Evolutionary conservation across 2,113 vertebrate species (phyloP).

Genomic region (Serilophus lunatus): DNA sequence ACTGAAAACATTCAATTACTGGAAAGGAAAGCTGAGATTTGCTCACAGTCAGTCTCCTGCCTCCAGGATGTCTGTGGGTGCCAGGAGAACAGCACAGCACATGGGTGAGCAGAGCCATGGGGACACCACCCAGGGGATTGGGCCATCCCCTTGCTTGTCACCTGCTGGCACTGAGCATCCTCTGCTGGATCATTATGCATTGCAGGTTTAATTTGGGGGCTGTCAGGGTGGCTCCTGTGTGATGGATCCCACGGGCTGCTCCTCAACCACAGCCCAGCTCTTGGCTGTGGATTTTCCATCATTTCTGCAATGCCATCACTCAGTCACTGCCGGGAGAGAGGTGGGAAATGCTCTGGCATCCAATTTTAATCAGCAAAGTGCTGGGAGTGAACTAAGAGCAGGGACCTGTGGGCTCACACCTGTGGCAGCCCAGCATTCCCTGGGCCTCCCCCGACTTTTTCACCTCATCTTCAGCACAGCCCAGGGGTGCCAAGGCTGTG

Average conservation of each 20-base stretch:
- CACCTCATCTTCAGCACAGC: not conserved
- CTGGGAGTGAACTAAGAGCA: not conserved
- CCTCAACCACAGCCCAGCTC: not conserved
- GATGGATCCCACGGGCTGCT: not conserved
- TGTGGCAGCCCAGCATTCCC: accelerated
- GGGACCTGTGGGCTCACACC: accelerated
- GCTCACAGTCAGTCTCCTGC: not conserved
- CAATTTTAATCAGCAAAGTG: not conserved
- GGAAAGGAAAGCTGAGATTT: not conserved
- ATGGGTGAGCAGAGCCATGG: accelerated
- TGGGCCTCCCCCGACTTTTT: not conserved
- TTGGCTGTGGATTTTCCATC: not conserved
- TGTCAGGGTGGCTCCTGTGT: not conserved
- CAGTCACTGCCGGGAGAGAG: accelerated
- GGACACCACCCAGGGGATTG: not conserved
- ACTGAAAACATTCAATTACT: not conserved
- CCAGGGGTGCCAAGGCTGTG: not conserved
- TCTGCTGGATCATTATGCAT: not conserved
- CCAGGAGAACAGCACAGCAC: not conserved
- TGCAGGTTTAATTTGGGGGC: not conserved
- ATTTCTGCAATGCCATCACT: not conserved
- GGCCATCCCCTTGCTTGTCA: accelerated
- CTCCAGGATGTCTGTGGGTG: not conserved
- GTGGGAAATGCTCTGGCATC: not conserved
- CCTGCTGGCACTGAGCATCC: not conserved